Conservation (phyloP, 2,888 invertebrate genomes). For the Fissipunctia ypsillon region DNA sequence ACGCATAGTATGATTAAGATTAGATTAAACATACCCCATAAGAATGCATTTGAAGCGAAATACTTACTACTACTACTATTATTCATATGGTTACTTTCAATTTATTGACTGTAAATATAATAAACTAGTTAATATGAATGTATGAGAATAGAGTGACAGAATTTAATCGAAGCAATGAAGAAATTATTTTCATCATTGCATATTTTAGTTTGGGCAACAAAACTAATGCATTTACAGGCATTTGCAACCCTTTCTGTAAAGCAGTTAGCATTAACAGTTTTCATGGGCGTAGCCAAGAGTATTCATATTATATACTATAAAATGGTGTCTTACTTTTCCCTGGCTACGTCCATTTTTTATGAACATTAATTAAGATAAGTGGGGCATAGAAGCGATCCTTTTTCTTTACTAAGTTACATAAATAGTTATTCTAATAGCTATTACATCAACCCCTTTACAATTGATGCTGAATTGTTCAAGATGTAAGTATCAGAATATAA, state of each 20-base stretch:
- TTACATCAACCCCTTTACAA: conserved; percentile 45
- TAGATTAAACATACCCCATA: conserved; percentile 16
- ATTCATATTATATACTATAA: conserved; percentile 8
- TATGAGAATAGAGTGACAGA: conserved; percentile 63
- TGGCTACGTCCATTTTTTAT: conserved; percentile 17
- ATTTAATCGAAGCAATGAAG: conserved; percentile 45
- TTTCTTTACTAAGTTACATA: conserved; percentile 18
- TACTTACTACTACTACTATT: not conserved
- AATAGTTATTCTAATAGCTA: conserved; percentile 41
- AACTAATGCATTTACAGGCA: conserved; percentile 42
- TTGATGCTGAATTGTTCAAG: conserved; percentile 17
- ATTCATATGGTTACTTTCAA: not conserved
- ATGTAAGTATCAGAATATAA: conserved; percentile 39
- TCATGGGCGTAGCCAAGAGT: conserved; percentile 29
- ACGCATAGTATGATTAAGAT: not conserved
- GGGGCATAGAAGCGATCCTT: conserved; percentile 50
- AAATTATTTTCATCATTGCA: conserved; percentile 13
- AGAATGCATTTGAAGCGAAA: conserved; percentile 22
- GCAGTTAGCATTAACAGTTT: conserved; percentile 26
- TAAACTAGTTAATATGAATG: conserved; percentile 57
- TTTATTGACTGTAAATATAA: conserved; percentile 32
- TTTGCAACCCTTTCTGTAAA: conserved; percentile 26
- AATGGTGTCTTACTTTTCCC: conserved; percentile 12
- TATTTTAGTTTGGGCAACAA: conserved; percentile 47
- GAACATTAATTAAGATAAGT: conserved; percentile 26